Base-by-base conservation (phyloP, 2,888 invertebrate species). In the Lycia hirtaria region DNA sequence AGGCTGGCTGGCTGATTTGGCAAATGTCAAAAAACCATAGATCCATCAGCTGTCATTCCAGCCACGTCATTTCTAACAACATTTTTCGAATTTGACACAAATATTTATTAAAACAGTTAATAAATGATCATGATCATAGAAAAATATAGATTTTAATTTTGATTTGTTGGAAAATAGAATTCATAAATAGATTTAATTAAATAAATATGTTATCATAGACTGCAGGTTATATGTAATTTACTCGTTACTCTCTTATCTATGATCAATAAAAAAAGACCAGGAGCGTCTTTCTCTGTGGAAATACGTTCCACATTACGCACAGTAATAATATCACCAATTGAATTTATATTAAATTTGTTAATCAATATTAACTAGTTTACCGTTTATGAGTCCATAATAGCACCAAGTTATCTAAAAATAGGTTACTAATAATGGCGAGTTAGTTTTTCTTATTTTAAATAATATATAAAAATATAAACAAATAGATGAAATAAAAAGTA, bases 21-120 rank as follows among this genome's bases (percentile, higher is more conserved):
- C 91, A 88, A 88, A 83, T 83, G 89, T 88, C 87, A 87, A 82
- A 87, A 83, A 78, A 71, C 71, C 87, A 87, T 81, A 86, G 87
- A 89, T 81, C 79, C 80, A 76, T 72, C 76, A 81, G 79, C 88
- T 90, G 92, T 92, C 92, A 91, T 66, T 65, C 59, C 56, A 56
- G 92, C 92, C 92, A 92, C 92, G 92, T 92, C 92, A 92, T 88
- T 89, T 88, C 22, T 20, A 48, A 78, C 67, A 76, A 68, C 80
- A 76, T 80, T 75, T 80, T 15, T 45, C 26, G 26, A 14, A 20
- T 12, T 10, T 22, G 0, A 7, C 6, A 0, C 9, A 1, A 7
- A 4, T 24, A n/a, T 12, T 20, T 6, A 20, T 5, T 19, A 17
- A 26, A 28, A 41, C 15, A 14, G 15, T 14, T 24, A 35, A n/a